Evolutionary conservation across 2,113 vertebrate genomes (phyloP), one percentile per base, ranked within the genome.

Genomic region (Nothobranchius furzeri): DNA sequence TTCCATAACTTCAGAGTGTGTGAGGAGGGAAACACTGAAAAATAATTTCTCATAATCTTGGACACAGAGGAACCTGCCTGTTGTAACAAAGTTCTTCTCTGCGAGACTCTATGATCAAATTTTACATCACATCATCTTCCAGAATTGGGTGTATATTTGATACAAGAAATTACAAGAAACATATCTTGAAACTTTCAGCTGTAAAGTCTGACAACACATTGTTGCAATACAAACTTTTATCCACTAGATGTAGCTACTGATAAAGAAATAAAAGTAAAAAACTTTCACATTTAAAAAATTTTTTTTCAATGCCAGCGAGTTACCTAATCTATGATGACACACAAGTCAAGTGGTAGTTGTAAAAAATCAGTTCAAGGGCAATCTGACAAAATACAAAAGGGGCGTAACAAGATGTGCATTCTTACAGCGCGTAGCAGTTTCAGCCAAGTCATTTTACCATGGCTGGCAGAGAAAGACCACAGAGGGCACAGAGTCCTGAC

Each of bases 161-260:
- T 9, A 40, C 37, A 1, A 25, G 42, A 46, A 7, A 2, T 6
- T n/a, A 4, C 10, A 9, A 40, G 37, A 8, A 40, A 40, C 7
- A 3, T 40, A 40, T 40, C 37, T 40, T 40, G 1, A 2, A 20
- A 43, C 42, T 25, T 61, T 15, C 10, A 15, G 12, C 3, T n/a
- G 17, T 12, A 14, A 6, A 9, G 25, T 12, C 12, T 25, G 17
- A 4, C 43, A 7, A 7, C 17, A 42, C 57, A 36, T 36, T 30
- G 5, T 8, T 54, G 25, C 20, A 60, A 40, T 15, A 43, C 47
- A 45, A 25, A 1, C 12, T n/a, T 60, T 53, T 54, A 25, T 43
- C 76, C 86, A 75, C 78, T 69, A 82, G 83, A 57, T 83, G 85
- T 68, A 56, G 72, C 76, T 67, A 8, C 3, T 72, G 51, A 7